Evolutionary conservation across 30 jellyfish, hydroid and myxozoan genomes (phyloP).

Genomic region (Hydractinia symbiolongicarpus): DNA sequence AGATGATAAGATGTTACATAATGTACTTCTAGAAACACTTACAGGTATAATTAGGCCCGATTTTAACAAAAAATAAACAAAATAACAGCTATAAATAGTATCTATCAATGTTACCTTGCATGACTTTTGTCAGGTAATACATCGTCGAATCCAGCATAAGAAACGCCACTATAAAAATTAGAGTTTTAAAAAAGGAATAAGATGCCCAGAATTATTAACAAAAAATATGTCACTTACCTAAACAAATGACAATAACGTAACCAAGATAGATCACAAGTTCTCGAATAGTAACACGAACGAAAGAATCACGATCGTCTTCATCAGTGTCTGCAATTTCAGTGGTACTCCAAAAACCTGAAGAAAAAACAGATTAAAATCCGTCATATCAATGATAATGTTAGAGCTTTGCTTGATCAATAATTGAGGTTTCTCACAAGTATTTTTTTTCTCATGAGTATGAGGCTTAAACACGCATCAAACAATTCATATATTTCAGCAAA

Average conservation of each 20-base stretch:
- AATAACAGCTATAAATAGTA: too few species aligned
- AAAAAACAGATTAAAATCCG: neutral
- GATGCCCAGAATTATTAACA: neutral
- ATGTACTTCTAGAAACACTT: neutral
- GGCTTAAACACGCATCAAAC: too few species aligned
- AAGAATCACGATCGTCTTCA: neutral
- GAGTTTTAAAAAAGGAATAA: neutral
- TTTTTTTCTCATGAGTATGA: too few species aligned
- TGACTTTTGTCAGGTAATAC: constrained; percentile 89
- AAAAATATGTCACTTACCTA: neutral
- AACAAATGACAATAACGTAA: neutral
- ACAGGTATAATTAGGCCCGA: neutral
- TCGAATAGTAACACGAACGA: constrained; percentile 2
- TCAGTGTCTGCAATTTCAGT: constrained; percentile 5
- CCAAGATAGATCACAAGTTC: constrained; percentile 7
- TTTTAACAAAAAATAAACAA: neutral
- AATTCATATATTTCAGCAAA: too few species aligned
- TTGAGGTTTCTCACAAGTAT: too few species aligned
- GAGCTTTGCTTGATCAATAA: too few species aligned
- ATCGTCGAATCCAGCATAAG: constrained; percentile 91
- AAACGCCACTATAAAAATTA: constrained; percentile 67
- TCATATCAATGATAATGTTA: too few species aligned
- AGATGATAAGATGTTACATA: neutral
- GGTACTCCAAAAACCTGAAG: constrained; percentile 10
- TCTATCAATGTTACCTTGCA: constrained; percentile 51